Conservation (phyloP, 2,113 vertebrate genomes). For the Antennarius striatus region DNA sequence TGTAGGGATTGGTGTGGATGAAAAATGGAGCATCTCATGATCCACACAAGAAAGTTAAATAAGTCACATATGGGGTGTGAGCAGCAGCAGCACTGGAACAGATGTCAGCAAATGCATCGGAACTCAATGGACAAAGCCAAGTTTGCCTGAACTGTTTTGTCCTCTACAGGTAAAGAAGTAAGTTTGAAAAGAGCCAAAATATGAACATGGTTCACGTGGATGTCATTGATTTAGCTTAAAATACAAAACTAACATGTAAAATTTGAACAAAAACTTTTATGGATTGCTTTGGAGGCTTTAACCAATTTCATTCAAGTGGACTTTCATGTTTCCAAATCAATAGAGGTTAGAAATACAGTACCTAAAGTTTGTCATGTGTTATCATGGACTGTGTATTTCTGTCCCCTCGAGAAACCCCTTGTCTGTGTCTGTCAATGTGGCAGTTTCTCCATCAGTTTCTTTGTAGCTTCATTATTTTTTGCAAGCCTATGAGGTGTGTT, state of each 20-base stretch:
- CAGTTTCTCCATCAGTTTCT: constrained; percentile 27
- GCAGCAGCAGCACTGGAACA: neutral
- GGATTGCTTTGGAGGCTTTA: neutral
- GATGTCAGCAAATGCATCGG: neutral
- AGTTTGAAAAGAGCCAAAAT: neutral
- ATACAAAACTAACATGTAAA: neutral
- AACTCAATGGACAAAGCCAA: neutral
- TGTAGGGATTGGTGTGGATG: neutral
- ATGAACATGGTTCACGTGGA: neutral
- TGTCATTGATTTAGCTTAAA: neutral
- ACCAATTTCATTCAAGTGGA: constrained; percentile 8
- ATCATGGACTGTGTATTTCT: constrained; percentile 12
- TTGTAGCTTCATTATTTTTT: constrained; percentile 35
- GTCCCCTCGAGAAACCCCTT: neutral
- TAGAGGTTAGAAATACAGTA: neutral
- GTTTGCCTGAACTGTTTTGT: neutral
- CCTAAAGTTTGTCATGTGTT: constrained; percentile 8
- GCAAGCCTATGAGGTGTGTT: constrained; percentile 35
- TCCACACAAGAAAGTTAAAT: neutral
- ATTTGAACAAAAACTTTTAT: neutral
- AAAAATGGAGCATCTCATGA: neutral
- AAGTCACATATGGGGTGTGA: neutral
- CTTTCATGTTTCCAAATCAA: neutral
- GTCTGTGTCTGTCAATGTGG: constrained; percentile 27
- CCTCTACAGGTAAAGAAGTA: neutral